These are phyloP conservation scores for Nansenia antarctica DNA, from an alignment of 2,113 vertebrate genomes.

Conservation along the genomic window DNA sequence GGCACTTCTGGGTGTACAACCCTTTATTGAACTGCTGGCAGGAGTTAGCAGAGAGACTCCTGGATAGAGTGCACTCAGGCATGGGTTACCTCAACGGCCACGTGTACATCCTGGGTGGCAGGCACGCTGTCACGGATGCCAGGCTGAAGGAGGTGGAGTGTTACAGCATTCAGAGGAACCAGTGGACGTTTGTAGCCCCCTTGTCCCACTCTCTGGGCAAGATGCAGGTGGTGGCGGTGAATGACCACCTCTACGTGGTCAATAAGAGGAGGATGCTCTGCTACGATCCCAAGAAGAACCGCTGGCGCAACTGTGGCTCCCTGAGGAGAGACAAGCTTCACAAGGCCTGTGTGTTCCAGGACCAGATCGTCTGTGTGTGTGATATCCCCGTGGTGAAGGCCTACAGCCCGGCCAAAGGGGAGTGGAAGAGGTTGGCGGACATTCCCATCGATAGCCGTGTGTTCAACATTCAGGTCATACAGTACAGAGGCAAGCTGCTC, in stretches of 20 bases:
- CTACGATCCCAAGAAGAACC: slow-evolving; percentile 83
- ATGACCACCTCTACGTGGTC: slow-evolving; percentile 84
- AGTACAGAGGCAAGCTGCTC: slow-evolving; percentile 78
- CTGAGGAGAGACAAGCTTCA: slow-evolving; percentile 84
- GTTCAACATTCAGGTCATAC: slow-evolving; percentile 85
- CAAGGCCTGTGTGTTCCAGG: slow-evolving; percentile 86
- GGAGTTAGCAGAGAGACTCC: slow-evolving; percentile 80
- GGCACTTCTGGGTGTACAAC: slow-evolving; percentile 86
- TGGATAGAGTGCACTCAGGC: slow-evolving; percentile 82
- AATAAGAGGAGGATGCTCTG: slow-evolving; percentile 86
- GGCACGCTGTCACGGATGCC: slow-evolving; percentile 78
- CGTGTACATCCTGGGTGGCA: slow-evolving; percentile 83
- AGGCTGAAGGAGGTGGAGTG: slow-evolving; percentile 86
- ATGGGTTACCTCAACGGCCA: slow-evolving; percentile 86
- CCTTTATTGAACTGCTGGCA: slow-evolving; percentile 83
- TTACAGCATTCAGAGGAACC: slow-evolving; percentile 86
- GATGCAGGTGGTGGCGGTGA: slow-evolving; percentile 82
- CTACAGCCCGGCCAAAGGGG: slow-evolving; percentile 82
- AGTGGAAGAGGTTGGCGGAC: slow-evolving; percentile 82
- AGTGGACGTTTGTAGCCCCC: slow-evolving; percentile 84
- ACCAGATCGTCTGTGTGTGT: slow-evolving; percentile 87
- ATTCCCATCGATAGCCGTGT: slow-evolving; percentile 83
- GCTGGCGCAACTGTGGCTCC: slow-evolving; percentile 85
- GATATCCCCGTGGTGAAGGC: slow-evolving; percentile 86
- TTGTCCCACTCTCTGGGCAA: slow-evolving; percentile 85